phyloP scores from a whole-genome alignment of 2,888 invertebrate species.

The Agrilus cyanescens region DNA sequence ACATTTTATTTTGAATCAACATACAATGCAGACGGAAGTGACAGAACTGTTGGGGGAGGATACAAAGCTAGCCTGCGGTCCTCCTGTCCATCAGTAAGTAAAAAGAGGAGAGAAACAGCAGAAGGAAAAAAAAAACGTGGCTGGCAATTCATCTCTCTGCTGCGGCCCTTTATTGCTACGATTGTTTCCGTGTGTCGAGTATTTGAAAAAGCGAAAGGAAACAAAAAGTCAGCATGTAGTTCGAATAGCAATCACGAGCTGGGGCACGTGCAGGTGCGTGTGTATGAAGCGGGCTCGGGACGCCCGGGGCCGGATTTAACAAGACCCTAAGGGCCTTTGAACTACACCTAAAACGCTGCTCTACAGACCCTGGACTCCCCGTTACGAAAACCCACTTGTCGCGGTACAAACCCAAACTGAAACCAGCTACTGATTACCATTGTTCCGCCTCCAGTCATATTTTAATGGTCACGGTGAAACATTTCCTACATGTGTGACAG shows the following conservation, averaged over 20 bases:
- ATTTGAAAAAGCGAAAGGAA: constrained; percentile 18
- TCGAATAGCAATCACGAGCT: constrained; percentile 24
- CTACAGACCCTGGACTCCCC: constrained; percentile 16
- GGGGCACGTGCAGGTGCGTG: constrained; percentile 28
- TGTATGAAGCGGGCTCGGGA: constrained; percentile 23
- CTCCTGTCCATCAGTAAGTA: no score
- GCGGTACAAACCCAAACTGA: constrained; percentile 17
- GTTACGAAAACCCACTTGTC: constrained; percentile 13
- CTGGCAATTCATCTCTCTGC: no score
- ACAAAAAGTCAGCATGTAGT: constrained; percentile 22
- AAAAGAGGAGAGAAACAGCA: no score
- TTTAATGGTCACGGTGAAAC: no score
- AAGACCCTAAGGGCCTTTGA: constrained; percentile 22
- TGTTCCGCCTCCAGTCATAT: constrained; percentile 14
- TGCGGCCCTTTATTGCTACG: no score
- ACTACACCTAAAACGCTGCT: no score
- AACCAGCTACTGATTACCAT: constrained; percentile 21
- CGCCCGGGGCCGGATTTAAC: constrained; percentile 26
- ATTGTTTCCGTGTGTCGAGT: constrained; percentile 10
- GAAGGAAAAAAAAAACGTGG: no score
- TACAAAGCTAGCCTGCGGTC: no score
- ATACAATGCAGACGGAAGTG: no score
- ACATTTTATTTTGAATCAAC: no score
- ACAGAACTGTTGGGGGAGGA: no score
- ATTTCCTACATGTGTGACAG: no score